Conservation (phyloP, 2,888 invertebrate species). For the Ichneumoninae sp. region DNA sequence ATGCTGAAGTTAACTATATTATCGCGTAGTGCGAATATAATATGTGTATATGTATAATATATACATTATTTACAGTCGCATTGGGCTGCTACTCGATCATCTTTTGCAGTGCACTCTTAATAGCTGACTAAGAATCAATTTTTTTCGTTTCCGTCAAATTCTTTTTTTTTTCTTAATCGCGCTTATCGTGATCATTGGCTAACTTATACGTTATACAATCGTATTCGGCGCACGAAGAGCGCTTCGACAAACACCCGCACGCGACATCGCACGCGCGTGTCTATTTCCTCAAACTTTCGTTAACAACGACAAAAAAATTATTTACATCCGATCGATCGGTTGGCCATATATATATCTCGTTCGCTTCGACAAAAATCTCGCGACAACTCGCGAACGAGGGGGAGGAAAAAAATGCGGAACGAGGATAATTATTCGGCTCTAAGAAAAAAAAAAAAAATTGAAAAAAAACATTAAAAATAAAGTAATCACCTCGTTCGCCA, state of each 20-base stretch:
- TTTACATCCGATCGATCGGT: slow-evolving; percentile 42
- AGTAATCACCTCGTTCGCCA: slow-evolving; percentile 66
- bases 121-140: slow-evolving; percentile 74
- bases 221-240: slow-evolving; percentile 10
- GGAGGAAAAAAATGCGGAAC: slow-evolving; percentile 45
- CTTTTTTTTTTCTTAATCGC: slow-evolving; percentile 23
- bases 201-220: slow-evolving; percentile 55
- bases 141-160: slow-evolving; percentile 10
- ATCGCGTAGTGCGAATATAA: slow-evolving; percentile 58
- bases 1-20: slow-evolving; percentile 78
- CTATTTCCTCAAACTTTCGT: not conserved
- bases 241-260: slow-evolving; percentile 17
- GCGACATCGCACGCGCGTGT: not conserved
- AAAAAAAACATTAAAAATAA: slow-evolving; percentile 54
- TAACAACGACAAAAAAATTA: slow-evolving; percentile 27
- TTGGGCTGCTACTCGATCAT: slow-evolving; percentile 72
- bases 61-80: slow-evolving; percentile 81
- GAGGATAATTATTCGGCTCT: slow-evolving; percentile 57
- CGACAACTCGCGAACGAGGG: slow-evolving; percentile 10
- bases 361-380: not conserved
- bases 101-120: slow-evolving; percentile 73
- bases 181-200: slow-evolving; percentile 77
- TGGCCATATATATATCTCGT: slow-evolving; percentile 28
- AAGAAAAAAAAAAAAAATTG: slow-evolving; percentile 35
- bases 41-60: slow-evolving; percentile 69